Evolutionary conservation across 2,113 vertebrate species (phyloP), one percentile per base, ranked within the genome.

Genomic region (Galbula dea): DNA sequence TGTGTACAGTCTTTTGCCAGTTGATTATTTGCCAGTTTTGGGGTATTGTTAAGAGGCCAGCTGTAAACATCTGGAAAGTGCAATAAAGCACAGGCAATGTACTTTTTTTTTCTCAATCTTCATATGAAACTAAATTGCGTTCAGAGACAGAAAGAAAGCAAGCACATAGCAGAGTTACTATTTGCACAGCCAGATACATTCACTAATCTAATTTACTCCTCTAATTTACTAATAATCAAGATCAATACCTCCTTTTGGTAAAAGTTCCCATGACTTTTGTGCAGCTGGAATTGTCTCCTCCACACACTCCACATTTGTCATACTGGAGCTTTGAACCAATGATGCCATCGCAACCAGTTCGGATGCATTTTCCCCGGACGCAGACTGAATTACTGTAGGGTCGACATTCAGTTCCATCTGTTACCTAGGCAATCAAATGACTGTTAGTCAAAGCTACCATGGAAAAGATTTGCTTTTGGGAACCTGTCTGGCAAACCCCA

Each of bases 241-340:
- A 88, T 48, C 41, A 67, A 93, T 98, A 99, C 99, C 99, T 99
- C 96, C 98, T 99, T 88, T 99, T 99, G 78, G 98, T 99, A 90
- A 99, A 99, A 92, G 99, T 98, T 37, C 99, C 99, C 59, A 98
- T 96, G 30, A 99, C 97, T 57, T 99, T 98, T 15, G 99, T 97
- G 78, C 99, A 99, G 72, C 98, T 98, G 34, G 98, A 98, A 90
- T 98, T 99, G 96, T 99, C 98, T 17, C 99, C 99, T 68, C 99
- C 99, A 37, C 99, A 99, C 24, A 99, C 96, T 0, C 99, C 99
- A 5, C 99, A 99, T 82, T 99, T 99, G 95, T 99, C 99, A 18
- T 98, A 99, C 88, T 99, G 99, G n/a, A 99, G 98, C 95, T 99
- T 99, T 59, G 99, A 99, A 17, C 99, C 99, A 1, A 99, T 99